Conservation (phyloP, 2,113 vertebrate genomes). For the Dicentrarchus labrax region DNA sequence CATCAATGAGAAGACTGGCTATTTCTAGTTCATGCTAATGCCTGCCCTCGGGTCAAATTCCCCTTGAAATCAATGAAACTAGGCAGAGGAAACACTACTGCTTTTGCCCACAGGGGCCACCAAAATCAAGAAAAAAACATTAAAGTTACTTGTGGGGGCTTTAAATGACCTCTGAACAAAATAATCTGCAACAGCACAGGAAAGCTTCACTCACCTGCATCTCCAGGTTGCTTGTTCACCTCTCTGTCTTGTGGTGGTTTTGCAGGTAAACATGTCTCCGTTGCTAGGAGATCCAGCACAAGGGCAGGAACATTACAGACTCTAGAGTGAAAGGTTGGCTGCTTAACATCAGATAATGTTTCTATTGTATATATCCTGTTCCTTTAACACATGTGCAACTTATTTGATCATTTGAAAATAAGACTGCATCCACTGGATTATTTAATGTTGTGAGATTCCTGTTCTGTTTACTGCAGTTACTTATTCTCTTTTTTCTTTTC, state of each 20-base stretch:
- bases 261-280: slow-evolving; percentile 63
- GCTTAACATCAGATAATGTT: slow-evolving; percentile 1
- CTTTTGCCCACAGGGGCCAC: too few species aligned
- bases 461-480: neutral
- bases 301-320: slow-evolving; percentile 24
- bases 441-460: neutral
- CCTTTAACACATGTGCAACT: neutral
- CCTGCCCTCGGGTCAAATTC: too few species aligned
- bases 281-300: slow-evolving; percentile 70
- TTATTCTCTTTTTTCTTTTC: neutral
- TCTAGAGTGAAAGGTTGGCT: neutral
- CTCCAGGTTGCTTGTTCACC: slow-evolving; percentile 42
- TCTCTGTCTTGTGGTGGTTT: slow-evolving; percentile 26
- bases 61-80: too few species aligned
- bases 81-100: too few species aligned
- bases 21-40: too few species aligned
- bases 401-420: neutral
- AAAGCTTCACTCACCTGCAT: slow-evolving; percentile 33
- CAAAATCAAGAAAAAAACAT: too few species aligned
- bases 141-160: neutral
- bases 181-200: neutral
- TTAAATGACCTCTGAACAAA: slow-evolving; percentile 1
- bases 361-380: neutral
- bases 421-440: neutral
- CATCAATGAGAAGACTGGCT: too few species aligned